Evolutionary conservation across 2,113 vertebrate species (phyloP), one percentile per base, ranked within the genome.

Genomic region (Neopipo cinnamomea): DNA sequence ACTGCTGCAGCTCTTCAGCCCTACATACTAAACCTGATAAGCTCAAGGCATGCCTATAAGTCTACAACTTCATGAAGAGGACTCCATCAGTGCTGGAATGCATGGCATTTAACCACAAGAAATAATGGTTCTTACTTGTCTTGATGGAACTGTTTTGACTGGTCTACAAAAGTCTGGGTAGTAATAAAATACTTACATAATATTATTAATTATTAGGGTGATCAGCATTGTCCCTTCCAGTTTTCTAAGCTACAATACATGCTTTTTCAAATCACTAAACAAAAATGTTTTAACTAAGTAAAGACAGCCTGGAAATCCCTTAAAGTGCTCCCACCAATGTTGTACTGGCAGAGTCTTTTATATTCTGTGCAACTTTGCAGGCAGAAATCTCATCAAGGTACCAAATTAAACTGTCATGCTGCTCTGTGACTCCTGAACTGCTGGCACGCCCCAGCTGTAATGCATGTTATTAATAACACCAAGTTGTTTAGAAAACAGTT

Each of bases 381-480:
- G 68, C 68, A 96, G 93, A 93, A 95, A 89, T 95, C 93, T 95
- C 96, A 96, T 96, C 96, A 96, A 95, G 79, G 85, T 95, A 93
- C 90, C 92, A 90, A 96, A 96, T 94, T 97, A 96, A 97, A 94
- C 90, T 95, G 95, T 93, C 96, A 96, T 72, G 92, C 92, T 84
- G 56, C 83, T 92, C 72, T 89, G 88, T 95, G 93, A 96, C 93
- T 96, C 76, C 70, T 94, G 92, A 96, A 92, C 95, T 94, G 65
- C 82, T 86, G 88, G 88, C 85, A 86, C 22, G 7, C 90, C 95
- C 92, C 56, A 93, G 88, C 88, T 96, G 82, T 96, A 94, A 89
- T 95, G 88, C 83, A 93, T 87, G 83, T 96, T 97, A 97, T 96
- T 96, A 96, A 92, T 93, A 94, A 95, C 65, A 91, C 53, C 66